Evolutionary conservation across 2,113 vertebrate species (phyloP).

Genomic region (Tauraco erythrolophus): DNA sequence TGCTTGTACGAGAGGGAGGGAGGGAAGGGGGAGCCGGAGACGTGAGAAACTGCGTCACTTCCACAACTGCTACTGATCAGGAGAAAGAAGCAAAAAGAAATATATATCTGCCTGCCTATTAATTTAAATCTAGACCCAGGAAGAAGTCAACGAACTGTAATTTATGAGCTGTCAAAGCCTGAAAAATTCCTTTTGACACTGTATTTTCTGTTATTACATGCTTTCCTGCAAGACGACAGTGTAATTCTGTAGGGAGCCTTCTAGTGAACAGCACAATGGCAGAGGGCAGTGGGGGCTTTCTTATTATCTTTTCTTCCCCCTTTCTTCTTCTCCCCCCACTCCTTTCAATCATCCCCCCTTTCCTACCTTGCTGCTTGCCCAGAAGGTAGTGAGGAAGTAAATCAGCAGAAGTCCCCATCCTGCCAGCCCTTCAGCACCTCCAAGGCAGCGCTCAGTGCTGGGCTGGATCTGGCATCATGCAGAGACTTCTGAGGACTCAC

Average conservation of each 20-base stretch:
- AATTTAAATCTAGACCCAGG: slow-evolving; percentile 77
- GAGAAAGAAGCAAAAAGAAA: slow-evolving; percentile 66
- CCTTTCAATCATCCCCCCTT: slow-evolving; percentile 46
- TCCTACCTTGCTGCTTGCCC: background rate
- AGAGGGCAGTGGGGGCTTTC: slow-evolving; percentile 64
- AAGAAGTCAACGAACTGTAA: slow-evolving; percentile 80
- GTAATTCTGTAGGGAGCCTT: slow-evolving; percentile 73
- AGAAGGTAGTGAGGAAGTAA: background rate
- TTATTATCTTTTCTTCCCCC: slow-evolving; percentile 62
- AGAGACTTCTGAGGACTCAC: background rate
- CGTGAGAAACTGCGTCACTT: background rate
- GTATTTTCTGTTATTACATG: slow-evolving; percentile 80
- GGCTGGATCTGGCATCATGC: rapidly evolving
- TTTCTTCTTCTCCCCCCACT: slow-evolving; percentile 32
- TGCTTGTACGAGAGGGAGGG: background rate
- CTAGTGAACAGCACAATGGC: slow-evolving; percentile 61
- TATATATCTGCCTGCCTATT: slow-evolving; percentile 76
- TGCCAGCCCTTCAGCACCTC: background rate
- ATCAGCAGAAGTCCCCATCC: background rate
- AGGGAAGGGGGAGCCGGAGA: background rate
- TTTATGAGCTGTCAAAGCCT: slow-evolving; percentile 80
- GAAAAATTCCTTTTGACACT: slow-evolving; percentile 81
- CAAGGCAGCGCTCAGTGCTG: background rate
- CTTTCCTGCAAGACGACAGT: slow-evolving; percentile 71
- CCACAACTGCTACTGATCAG: background rate